A percentile compares a stretch with the other conserved stretches of the same genome.
Conservation (phyloP, 2,113 vertebrate genomes). For the Marmota monax region DNA sequence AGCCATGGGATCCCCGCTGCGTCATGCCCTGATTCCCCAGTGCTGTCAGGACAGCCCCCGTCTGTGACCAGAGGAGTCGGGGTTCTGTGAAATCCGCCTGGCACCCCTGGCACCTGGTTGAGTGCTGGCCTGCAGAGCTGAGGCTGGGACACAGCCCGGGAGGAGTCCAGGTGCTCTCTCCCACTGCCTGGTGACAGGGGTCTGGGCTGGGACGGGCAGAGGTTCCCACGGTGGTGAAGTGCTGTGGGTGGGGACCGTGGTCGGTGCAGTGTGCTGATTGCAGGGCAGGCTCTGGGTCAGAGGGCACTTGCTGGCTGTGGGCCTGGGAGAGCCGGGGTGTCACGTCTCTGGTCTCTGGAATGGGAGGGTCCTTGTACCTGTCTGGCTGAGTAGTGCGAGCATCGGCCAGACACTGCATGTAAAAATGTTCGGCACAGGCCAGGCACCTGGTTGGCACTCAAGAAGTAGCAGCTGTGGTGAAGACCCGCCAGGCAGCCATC, state of each 20-base stretch:
- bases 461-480: constrained; percentile 65
- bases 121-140: background rate
- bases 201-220: constrained; percentile 10
- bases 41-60: background rate
- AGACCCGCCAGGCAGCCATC: background rate
- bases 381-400: background rate
- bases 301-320: background rate
- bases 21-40: background rate
- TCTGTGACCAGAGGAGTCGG: constrained; percentile 81
- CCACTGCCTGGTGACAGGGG: background rate
- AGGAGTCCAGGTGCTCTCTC: background rate
- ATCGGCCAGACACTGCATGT: background rate
- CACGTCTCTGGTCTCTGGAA: background rate
- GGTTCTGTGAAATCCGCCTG: constrained; percentile 75
- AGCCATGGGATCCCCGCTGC: background rate
- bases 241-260: background rate
- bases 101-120: background rate
- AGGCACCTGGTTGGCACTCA: constrained; percentile 45
- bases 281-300: background rate
- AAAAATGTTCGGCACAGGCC: background rate
- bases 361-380: background rate
- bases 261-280: constrained; percentile 5
- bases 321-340: background rate
- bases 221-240: background rate
- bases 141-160: background rate